These are phyloP conservation scores for Acronicta alni DNA, from an alignment of 2,888 invertebrate species.

Conservation along the genomic window DNA sequence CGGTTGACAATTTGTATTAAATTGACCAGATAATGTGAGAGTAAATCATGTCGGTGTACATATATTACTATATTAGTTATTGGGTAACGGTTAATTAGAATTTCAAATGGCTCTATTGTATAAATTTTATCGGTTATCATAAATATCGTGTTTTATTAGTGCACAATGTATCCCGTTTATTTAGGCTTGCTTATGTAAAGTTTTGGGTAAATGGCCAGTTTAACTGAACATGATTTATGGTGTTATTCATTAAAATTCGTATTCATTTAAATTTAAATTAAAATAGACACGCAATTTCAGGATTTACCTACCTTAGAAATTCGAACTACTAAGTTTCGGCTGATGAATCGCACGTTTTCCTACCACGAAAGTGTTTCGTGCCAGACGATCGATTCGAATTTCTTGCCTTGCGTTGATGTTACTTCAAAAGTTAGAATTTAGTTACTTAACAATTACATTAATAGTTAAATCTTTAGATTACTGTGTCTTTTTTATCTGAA, in stretches of 20 bases:
- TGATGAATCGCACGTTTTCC: too few species aligned
- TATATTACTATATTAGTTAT: constrained; percentile 47
- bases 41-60: constrained; percentile 57
- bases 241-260: too few species aligned
- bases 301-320: too few species aligned
- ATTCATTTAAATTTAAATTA: too few species aligned
- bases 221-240: constrained; percentile 4
- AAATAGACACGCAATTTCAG: not conserved
- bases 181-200: constrained; percentile 15
- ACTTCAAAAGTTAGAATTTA: too few species aligned
- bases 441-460: too few species aligned
- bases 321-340: too few species aligned
- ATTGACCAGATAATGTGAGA: constrained; percentile 70
- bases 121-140: constrained; percentile 45
- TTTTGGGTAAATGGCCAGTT: constrained; percentile 15
- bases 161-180: constrained; percentile 28
- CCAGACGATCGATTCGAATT: too few species aligned
- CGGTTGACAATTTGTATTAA: constrained; percentile 74
- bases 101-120: constrained; percentile 54
- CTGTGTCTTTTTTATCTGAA: too few species aligned
- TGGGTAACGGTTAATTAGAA: constrained; percentile 52
- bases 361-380: too few species aligned
- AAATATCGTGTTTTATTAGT: constrained; percentile 41
- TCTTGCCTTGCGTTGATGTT: too few species aligned
- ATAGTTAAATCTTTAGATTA: too few species aligned